Evolutionary conservation across 1,140 invertebrate species (phyloP), one percentile per base, ranked within the genome.

Genomic region (Drosophila biarmipes): DNA sequence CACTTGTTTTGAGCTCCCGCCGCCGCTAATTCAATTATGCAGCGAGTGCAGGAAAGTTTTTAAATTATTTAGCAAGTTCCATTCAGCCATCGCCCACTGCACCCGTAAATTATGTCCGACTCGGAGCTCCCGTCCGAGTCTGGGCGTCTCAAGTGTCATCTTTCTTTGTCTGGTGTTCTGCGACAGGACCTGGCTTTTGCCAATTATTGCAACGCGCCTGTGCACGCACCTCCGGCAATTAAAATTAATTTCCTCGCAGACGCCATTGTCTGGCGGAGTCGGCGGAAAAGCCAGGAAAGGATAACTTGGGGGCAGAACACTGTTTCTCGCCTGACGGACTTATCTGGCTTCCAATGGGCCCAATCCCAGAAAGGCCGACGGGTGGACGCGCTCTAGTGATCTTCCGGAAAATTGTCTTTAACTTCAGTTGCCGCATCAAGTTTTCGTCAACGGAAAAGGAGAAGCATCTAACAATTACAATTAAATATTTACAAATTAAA

Each of bases 81-180:
- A 46, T 40, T 49, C 45, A 29, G 62, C 71, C 34, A 15, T 43
- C 35, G 21, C 31, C 27, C 58, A 21, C 48, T 67, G 46, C 62
- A 68, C 12, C 64, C 64, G 40, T 62, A 51, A 80, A 69, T 85
- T 73, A 80, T 80, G 73, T 80, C 61, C 80, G 43, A 46, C 31
- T 24, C 8, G 11, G 49, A n/a, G 17, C 15, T 21, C 3, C 15
- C 37, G 43, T 34, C 24, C 54, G 31, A 45, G 29, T 35, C 54
- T 15, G 24, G 42, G 19, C 46, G 81, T 86, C 81, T 86, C 81
- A 74, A 86, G 73, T 86, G 82, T 80, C 81, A 86, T 85, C 73
- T 74, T 78, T 86, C 58, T 66, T 73, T 77, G 67, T 86, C 59
- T 57, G 24, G 34, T 34, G 46, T 61, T 67, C 46, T 63, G 73